Evolutionary conservation across 1,140 invertebrate species (phyloP), one percentile per base, ranked within the genome.

Genomic region (Battus philenor): DNA sequence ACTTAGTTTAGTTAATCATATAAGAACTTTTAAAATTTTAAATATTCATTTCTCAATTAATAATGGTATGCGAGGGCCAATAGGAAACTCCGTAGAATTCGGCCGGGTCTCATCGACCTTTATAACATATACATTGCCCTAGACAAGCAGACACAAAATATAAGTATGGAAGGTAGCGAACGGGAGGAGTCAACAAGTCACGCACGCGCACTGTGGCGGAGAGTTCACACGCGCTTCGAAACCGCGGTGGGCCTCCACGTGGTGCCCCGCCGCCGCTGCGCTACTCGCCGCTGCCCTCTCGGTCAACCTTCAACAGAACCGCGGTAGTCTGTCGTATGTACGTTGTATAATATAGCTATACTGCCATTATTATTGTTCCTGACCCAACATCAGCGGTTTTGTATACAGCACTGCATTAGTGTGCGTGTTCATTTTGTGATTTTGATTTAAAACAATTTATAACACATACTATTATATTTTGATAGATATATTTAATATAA

Each of bases 231-330:
- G 70, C 71, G 73, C 71, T 45, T 41, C 69, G 72, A 61, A 72
- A 68, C 73, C 69, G 69, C 64, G 63, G 78, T 76, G 65, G 56
- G 63, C 68, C 71, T 70, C 67, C 68, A 79, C 75, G 79, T 69
- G 69, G 56, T 67, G 56, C 61, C 55, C 50, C 58, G 50, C 59
- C 53, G 34, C 52, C 50, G 32, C 68, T 54, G 34, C 59, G 31
- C 59, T 59, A 51, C 51, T 66, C 50, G 54, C 41, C 60, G 36
- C 51, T 20, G 48, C 47, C 46, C 46, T 29, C 50, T 56, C 51
- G 50, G 49, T 48, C 55, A 65, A 59, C 61, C 67, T 69, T 66
- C 59, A 64, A 75, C 66, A 63, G 69, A 66, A 60, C 61, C 67
- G 68, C 65, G 63, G 53, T 50, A 56, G 62, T 68, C 62, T 66